phyloP scores from a whole-genome alignment of 2,113 vertebrate genomes.

The Rhombomys opimus region DNA sequence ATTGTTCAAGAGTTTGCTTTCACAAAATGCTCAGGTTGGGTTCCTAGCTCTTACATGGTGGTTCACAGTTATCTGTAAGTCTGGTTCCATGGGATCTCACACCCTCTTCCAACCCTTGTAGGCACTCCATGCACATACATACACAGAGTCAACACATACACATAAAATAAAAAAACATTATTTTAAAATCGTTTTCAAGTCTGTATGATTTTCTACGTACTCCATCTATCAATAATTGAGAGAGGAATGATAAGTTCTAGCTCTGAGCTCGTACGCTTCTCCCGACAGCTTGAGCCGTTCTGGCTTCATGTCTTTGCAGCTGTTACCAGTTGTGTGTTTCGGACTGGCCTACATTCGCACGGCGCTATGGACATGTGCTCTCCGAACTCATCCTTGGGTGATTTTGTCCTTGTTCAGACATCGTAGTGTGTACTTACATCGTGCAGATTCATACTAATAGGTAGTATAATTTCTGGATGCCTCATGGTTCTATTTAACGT shows the following conservation, averaged over 20 bases:
- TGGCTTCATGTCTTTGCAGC: background rate
- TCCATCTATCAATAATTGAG: background rate
- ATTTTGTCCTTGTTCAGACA: background rate
- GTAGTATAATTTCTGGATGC: background rate
- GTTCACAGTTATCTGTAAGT: background rate
- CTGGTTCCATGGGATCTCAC: background rate
- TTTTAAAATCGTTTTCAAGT: background rate
- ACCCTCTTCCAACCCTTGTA: background rate
- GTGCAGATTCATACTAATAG: background rate
- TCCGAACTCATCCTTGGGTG: background rate
- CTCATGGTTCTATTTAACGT: background rate
- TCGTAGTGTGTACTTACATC: background rate
- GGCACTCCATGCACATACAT: background rate
- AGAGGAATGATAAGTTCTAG: background rate
- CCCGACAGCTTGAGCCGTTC: background rate
- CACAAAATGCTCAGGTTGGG: too few relatives aligned
- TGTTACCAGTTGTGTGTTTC: background rate
- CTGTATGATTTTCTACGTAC: constrained; percentile 22
- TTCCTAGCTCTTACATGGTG: too few relatives aligned
- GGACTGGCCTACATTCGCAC: background rate
- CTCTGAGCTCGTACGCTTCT: background rate
- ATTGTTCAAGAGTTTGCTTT: too few relatives aligned
- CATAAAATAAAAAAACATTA: background rate
- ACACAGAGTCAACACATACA: background rate
- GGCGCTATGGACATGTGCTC: background rate